These are phyloP conservation scores for Linhomoeus sp. DNA, from an alignment of 2,888 invertebrate species.

Conservation along the genomic window DNA sequence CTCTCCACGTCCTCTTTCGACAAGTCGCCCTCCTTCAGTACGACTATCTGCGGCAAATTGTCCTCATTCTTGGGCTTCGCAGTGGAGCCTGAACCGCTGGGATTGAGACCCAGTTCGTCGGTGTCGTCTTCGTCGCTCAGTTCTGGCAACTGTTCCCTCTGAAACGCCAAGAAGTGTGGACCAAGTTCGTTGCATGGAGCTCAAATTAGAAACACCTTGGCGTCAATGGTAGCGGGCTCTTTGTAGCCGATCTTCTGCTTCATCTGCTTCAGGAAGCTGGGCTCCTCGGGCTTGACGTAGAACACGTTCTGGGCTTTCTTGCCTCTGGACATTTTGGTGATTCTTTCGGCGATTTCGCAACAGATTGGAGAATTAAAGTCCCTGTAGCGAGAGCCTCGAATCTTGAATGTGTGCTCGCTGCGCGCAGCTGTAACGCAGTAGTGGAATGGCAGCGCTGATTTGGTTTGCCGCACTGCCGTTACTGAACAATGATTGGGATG, in stretches of 20 bases:
- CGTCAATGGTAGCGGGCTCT: conserved; percentile 52
- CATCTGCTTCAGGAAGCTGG: conserved; percentile 51
- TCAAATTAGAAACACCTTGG: conserved; percentile 41
- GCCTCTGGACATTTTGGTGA: too few relatives aligned
- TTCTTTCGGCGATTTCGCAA: too few relatives aligned
- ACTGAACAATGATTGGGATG: too few relatives aligned
- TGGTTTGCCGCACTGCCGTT: too few relatives aligned
- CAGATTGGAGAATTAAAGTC: too few relatives aligned
- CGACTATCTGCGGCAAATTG: not conserved
- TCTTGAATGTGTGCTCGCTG: too few relatives aligned
- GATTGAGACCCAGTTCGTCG: too few relatives aligned
- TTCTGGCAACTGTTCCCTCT: not conserved
- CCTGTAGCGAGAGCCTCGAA: too few relatives aligned
- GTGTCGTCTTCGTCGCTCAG: not conserved
- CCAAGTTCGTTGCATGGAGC: not conserved
- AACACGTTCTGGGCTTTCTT: too few relatives aligned
- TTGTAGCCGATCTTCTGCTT: conserved; percentile 59
- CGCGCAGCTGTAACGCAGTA: too few relatives aligned
- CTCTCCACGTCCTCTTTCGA: not conserved
- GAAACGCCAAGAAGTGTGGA: not conserved
- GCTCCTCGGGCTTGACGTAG: conserved; percentile 56
- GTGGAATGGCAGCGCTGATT: too few relatives aligned
- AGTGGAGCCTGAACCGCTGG: too few relatives aligned
- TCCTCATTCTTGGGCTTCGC: not conserved
- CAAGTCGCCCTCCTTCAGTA: not conserved